Conservation (phyloP, 2,113 vertebrate genomes). For the Polypterus bichir region DNA sequence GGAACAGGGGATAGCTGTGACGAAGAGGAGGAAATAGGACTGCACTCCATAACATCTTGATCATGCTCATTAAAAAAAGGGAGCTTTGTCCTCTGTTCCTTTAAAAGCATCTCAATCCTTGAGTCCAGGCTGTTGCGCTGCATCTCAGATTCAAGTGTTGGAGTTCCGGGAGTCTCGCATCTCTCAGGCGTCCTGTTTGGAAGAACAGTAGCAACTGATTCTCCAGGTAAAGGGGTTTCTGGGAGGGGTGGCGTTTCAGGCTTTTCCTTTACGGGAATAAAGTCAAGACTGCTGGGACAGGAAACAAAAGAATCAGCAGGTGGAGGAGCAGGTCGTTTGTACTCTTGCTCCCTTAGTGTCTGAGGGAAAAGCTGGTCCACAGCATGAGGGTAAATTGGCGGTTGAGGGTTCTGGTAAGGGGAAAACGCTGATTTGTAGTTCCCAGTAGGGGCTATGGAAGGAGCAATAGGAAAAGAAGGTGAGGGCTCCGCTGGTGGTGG, state of each 20-base stretch:
- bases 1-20: constrained; percentile 86
- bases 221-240: constrained; percentile 56
- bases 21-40: constrained; percentile 90
- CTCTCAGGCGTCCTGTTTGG: constrained; percentile 66
- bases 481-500: constrained; percentile 51
- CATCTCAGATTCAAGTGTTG: constrained; percentile 65
- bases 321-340: constrained; percentile 51
- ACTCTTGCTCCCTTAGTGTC: constrained; percentile 53
- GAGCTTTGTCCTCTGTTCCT: constrained; percentile 85
- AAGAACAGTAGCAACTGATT: constrained; percentile 47
- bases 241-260: constrained; percentile 69
- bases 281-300: constrained; percentile 36
- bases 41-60: constrained; percentile 87
- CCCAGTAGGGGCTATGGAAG: constrained; percentile 49
- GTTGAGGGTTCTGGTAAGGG: constrained; percentile 67
- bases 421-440: constrained; percentile 77
- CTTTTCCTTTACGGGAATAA: constrained; percentile 60
- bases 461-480: constrained; percentile 51
- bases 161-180: constrained; percentile 73
- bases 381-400: constrained; percentile 52
- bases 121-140: constrained; percentile 90
- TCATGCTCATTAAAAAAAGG: constrained; percentile 80
- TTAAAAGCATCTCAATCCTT: constrained; percentile 93
- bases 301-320: constrained; percentile 31
- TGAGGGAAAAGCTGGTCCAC: constrained; percentile 61